Base-by-base conservation (phyloP, 1,140 invertebrate species). In the Gonioctena quinquepunctata region DNA sequence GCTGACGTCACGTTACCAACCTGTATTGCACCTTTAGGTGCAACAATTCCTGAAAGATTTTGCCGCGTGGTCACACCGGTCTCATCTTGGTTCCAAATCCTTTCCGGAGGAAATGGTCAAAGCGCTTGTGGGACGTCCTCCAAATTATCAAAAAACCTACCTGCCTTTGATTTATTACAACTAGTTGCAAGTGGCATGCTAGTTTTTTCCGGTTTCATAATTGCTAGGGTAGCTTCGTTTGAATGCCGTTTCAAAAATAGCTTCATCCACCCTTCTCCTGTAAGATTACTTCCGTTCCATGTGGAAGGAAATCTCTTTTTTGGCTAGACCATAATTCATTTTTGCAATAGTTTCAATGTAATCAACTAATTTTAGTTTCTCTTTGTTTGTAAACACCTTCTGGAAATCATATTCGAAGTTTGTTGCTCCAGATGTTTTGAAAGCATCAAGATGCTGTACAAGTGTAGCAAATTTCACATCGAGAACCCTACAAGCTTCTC, bases 61-160 rank as follows among this genome's bases (percentile, higher is more conserved):
- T 62, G 16, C n/a, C 63, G 57, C 11, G 42, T 60, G 42, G 22
- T 62, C 33, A 65, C n/a, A 13, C 54, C 11, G 18, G 66, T 68
- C 27, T 66, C 63, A 50, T 66, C 63, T 23, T 22, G 42, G 26
- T 68, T 68, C 57, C 59, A 68, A 48, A 68, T 68, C 33, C 42
- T 64, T n/a, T 64, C 59, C 7, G 59, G 60, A 21, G 33, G 48
- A 13, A 69, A 66, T 11, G 22, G 50, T 11, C 23, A 22, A 63
- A 26, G 63, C 5, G 8, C 7, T 16, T 49, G 33, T 8, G 33
- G 19, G 21, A 62, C 56, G 33, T 68, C 18, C 59, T 67, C 42
- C 27, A 33, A 33, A 33, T 33, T 33, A 63, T 63, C 61, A 28
- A 18, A 63, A 48, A 65, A 65, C 21, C 48, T 65, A 25, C 21